Evolutionary conservation across 1,140 invertebrate species (phyloP).

Genomic region (Drosophila malerkotliana): DNA sequence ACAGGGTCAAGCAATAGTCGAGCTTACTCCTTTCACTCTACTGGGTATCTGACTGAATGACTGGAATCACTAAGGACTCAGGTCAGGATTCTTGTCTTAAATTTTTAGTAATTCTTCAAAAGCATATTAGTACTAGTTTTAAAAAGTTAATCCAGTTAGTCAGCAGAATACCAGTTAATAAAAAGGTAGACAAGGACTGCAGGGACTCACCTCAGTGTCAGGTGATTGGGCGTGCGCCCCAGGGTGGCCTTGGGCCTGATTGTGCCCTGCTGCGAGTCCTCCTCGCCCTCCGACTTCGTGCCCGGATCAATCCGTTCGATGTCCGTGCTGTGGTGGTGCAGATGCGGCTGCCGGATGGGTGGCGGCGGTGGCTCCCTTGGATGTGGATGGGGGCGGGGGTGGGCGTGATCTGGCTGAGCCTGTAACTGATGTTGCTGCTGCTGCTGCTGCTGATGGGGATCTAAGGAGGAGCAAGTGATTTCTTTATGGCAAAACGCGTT

Average conservation of each 20-base stretch:
- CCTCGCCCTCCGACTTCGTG: slow-evolving; percentile 94
- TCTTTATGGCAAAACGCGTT: slow-evolving; percentile 61
- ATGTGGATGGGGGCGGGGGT: slow-evolving; percentile 69
- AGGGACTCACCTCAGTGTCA: slow-evolving; percentile 89
- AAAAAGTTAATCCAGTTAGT: slow-evolving; percentile 25
- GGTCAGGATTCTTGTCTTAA: no score
- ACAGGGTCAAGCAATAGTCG: slow-evolving; percentile 44
- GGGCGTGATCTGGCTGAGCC: slow-evolving; percentile 42
- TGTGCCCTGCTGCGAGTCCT: slow-evolving; percentile 89
- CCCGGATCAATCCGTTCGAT: slow-evolving; percentile 88
- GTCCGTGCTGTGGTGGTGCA: slow-evolving; percentile 79
- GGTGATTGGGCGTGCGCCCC: slow-evolving; percentile 95
- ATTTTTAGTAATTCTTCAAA: no score
- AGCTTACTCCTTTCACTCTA: slow-evolving; percentile 9
- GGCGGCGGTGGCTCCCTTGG: slow-evolving; percentile 70
- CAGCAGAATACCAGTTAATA: slow-evolving; percentile 26
- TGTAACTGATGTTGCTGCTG: slow-evolving; percentile 53
- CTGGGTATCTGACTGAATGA: slow-evolving; percentile 12
- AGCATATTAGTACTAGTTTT: background rate
- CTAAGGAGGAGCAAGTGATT: slow-evolving; percentile 65
- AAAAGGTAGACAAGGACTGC: background rate
- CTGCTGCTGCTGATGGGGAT: slow-evolving; percentile 64
- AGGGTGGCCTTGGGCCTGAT: slow-evolving; percentile 89
- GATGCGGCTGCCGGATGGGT: slow-evolving; percentile 69
- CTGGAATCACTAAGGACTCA: slow-evolving; percentile 3